Conservation (phyloP, 2,888 invertebrate genomes). For the Hecatera dysodea region DNA sequence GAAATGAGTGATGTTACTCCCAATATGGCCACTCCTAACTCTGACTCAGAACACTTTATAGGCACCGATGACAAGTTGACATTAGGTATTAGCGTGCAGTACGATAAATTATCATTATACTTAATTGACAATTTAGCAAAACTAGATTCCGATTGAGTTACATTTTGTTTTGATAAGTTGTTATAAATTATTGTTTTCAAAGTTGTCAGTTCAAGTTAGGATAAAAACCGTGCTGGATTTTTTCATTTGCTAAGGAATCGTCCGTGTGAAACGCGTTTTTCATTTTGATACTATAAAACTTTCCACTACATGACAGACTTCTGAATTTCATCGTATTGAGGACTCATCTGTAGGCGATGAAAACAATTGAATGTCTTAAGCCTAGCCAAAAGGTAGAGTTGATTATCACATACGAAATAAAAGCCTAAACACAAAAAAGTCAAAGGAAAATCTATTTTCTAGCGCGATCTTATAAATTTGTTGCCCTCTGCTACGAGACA, state of each 20-base stretch:
- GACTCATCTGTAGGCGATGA: background rate
- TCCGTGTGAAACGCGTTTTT: background rate
- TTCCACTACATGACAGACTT: background rate
- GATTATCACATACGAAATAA: background rate
- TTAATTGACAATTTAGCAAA: conserved; percentile 63
- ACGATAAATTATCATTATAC: conserved; percentile 63
- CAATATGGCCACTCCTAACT: conserved; percentile 60
- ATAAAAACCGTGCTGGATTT: background rate
- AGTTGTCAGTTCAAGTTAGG: conserved; percentile 16
- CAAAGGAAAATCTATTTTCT: background rate
- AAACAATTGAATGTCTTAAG: background rate
- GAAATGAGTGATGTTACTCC: conserved; percentile 49
- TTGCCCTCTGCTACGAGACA: background rate
- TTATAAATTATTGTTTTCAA: conserved; percentile 18
- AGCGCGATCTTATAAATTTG: background rate
- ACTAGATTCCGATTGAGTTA: conserved; percentile 43
- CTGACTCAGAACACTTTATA: conserved; percentile 63
- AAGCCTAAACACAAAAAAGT: conserved; percentile 1
- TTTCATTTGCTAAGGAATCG: conserved; percentile 2
- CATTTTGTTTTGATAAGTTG: conserved; percentile 7
- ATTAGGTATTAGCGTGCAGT: conserved; percentile 50
- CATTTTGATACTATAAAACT: background rate
- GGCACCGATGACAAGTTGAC: conserved; percentile 59
- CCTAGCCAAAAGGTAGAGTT: background rate
- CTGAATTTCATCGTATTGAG: background rate